phyloP scores from a whole-genome alignment of 1,140 invertebrate genomes.

The Metaphire vulgaris region DNA sequence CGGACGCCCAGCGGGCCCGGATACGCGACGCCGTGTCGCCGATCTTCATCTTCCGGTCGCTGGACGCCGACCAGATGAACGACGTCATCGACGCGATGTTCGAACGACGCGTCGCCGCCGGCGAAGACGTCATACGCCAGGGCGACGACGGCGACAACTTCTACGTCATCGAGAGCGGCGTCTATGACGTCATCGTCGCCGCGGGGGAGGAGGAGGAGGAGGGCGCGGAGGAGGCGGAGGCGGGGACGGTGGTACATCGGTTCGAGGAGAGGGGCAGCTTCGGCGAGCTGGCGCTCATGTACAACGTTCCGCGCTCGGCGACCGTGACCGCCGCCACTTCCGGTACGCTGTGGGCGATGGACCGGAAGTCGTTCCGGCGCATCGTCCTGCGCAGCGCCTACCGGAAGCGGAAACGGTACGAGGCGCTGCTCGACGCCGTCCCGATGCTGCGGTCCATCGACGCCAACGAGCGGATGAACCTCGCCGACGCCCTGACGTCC shows the following conservation, averaged over 20 bases:
- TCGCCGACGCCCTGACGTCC: slow-evolving; percentile 86
- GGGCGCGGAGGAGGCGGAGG: slow-evolving; percentile 77
- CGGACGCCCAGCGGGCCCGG: slow-evolving; percentile 73
- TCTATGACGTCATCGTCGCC: slow-evolving; percentile 97
- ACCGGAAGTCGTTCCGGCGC: slow-evolving; percentile 87
- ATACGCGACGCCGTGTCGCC: slow-evolving; percentile 83
- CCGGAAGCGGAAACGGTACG: slow-evolving; percentile 93
- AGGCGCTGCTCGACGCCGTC: slow-evolving; percentile 69
- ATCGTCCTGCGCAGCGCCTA: slow-evolving; percentile 93
- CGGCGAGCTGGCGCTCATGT: slow-evolving; percentile 89
- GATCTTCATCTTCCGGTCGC: slow-evolving; percentile 84
- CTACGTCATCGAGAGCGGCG: no score
- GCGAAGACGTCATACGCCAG: slow-evolving; percentile 87
- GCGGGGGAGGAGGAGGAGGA: slow-evolving; percentile 78
- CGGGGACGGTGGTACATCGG: slow-evolving; percentile 80
- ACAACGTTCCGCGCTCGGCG: slow-evolving; percentile 93
- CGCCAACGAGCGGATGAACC: slow-evolving; percentile 85
- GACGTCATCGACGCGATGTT: slow-evolving; percentile 97
- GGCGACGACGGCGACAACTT: no score
- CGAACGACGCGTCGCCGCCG: slow-evolving; percentile 59
- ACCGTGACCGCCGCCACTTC: slow-evolving; percentile 63
- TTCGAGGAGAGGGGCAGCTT: slow-evolving; percentile 76
- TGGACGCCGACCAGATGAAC: slow-evolving; percentile 69
- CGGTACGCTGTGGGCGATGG: slow-evolving; percentile 87
- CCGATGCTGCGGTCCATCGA: slow-evolving; percentile 78